Percentiles rank a stretch among this genome's conserved stretches.
phyloP scores from a whole-genome alignment of 2,888 invertebrate species.

The Fragum whitleyi region DNA sequence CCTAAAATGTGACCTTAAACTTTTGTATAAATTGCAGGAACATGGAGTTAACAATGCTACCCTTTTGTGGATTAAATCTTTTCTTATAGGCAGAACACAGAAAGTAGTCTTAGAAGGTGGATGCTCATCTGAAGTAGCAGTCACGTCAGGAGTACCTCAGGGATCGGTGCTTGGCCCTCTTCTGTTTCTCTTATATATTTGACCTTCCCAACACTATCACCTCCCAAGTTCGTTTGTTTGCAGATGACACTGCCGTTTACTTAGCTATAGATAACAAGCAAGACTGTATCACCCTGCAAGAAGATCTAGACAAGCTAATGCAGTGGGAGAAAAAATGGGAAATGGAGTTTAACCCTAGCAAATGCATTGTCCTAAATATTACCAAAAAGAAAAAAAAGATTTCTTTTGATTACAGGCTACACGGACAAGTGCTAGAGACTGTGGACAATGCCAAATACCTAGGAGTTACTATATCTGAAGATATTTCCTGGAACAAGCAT shows the following conservation, averaged over 20 bases:
- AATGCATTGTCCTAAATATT: constrained; percentile 32
- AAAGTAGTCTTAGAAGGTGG: constrained; percentile 22
- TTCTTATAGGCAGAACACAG: constrained; percentile 27
- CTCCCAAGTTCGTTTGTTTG: constrained; percentile 24
- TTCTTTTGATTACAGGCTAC: neutral
- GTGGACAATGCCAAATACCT: constrained; percentile 30
- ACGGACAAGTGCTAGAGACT: constrained; percentile 16
- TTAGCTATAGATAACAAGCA: neutral
- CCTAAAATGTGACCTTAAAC: constrained; percentile 35
- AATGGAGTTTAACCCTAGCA: constrained; percentile 39
- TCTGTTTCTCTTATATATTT: constrained; percentile 15
- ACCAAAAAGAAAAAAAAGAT: constrained; percentile 25
- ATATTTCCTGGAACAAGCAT: constrained; percentile 32
- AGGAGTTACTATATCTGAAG: constrained; percentile 32
- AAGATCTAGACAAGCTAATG: constrained; percentile 26
- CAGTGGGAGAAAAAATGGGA: constrained; percentile 34
- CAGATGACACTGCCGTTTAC: constrained; percentile 37
- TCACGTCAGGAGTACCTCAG: constrained; percentile 38
- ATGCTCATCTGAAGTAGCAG: constrained; percentile 21
- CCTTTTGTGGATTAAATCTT: constrained; percentile 29
- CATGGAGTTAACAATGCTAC: constrained; percentile 24
- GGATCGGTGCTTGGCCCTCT: constrained; percentile 34
- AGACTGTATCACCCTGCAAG: neutral
- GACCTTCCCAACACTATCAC: neutral
- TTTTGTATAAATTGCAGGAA: constrained; percentile 23